Base-by-base conservation (phyloP, 1,140 invertebrate genomes). In the Telenomus remus region DNA sequence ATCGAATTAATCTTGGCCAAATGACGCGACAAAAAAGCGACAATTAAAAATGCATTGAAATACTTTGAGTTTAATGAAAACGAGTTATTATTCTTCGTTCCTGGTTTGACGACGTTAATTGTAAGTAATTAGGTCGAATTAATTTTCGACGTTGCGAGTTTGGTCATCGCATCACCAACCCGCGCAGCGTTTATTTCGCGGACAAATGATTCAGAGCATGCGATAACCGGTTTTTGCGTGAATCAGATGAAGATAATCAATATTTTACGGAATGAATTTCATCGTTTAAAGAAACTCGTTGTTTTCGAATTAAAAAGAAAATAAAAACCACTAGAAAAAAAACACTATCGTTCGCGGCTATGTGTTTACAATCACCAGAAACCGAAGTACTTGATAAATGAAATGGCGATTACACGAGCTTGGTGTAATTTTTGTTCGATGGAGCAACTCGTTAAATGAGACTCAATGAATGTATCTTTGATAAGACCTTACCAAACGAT, bases 61-160 rank as follows among this genome's bases (percentile, higher is more conserved):
- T 12, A 44, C 14, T 10, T 57, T n/a, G 34, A 47, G 3, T 12
- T 13, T 46, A 57, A 57, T 57, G 8, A 46, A 14, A 34, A 6
- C 43, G 13, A 19, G 16, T 16, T 15, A 37, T 56, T 35, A 44
- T 53, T 10, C 50, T 55, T 44, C 16, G 35, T 13, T 46, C 59
- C 64, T 39, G 9, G n/a, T 49, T 14, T 49, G 34, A 48, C 43
- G 42, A 59, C 63, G 66, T 59, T 80, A 81, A 81, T 83, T 81
- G 64, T 61, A 59, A 72, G 79, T 79, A 79, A 83, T 81, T 81
- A 56, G 81, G 80, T 81, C 76, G 55, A 76, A 79, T 76, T 73
- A 75, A 76, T 73, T 61, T 61, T 57, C 47, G 19, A 50, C 54
- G 56, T 57, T 9, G 42, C 10, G 37, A 13, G 19, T 6, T 1